phyloP scores from a whole-genome alignment of 2,113 vertebrate genomes.

The Pholis gunnellus region DNA sequence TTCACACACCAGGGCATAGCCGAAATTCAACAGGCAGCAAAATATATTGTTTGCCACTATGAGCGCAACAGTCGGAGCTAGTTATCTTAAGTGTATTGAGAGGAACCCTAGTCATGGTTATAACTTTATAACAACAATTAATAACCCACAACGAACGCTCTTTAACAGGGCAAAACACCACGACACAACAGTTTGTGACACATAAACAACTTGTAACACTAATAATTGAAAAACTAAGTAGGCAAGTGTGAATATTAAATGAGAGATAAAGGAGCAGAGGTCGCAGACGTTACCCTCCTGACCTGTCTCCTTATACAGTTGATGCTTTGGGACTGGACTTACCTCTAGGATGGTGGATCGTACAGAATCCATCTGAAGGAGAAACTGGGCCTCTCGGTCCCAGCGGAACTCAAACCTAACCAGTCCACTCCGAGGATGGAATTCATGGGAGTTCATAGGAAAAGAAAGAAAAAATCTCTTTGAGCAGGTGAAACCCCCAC shows the following conservation, averaged over 20 bases:
- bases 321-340: constrained; percentile 11
- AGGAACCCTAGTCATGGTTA: no score
- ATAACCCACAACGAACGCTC: no score
- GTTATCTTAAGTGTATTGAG: no score
- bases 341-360: constrained; percentile 33
- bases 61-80: no score
- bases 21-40: no score
- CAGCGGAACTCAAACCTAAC: constrained; percentile 20
- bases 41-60: no score
- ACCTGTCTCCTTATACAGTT: constrained; percentile 29
- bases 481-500: constrained; percentile 30
- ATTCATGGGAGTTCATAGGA: constrained; percentile 53
- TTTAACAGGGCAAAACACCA: no score
- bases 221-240: constrained; percentile 1
- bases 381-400: constrained; percentile 32
- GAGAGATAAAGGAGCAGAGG: neutral
- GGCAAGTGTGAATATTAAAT: constrained; percentile 29
- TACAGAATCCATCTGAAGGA: constrained; percentile 35
- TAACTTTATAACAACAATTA: no score
- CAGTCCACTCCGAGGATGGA: constrained; percentile 54
- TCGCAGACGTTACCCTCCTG: constrained; percentile 8
- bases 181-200: no score
- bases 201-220: no score
- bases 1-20: no score
- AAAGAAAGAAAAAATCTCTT: constrained; percentile 18